Conservation (phyloP, 2,888 invertebrate genomes). For the Adineta ricciae region DNA sequence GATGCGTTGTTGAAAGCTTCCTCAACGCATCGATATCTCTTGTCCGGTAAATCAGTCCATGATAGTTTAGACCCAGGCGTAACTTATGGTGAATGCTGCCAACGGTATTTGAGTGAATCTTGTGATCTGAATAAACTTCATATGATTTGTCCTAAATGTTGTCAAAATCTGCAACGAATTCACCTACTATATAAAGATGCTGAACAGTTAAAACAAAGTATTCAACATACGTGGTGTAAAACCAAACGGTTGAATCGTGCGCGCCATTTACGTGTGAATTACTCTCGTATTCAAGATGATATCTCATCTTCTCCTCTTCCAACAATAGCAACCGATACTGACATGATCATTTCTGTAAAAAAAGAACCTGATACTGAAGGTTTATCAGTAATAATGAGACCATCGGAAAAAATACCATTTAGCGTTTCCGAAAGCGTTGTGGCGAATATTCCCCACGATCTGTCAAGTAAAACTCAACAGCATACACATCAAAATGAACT, state of each 20-base stretch:
- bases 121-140: neutral
- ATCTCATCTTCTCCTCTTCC: neutral
- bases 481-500: neutral
- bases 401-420: neutral
- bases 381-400: neutral
- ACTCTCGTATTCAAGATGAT: neutral
- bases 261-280: neutral
- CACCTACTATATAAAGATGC: neutral
- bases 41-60: neutral
- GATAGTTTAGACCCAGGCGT: neutral
- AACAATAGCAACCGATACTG: neutral
- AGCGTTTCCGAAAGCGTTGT: neutral
- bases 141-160: neutral
- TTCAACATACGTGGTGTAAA: neutral
- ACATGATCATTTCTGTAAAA: neutral
- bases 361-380: neutral
- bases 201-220: neutral
- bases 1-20: neutral
- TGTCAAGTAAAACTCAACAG: neutral
- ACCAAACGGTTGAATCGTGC: slow-evolving; percentile 8
- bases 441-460: neutral
- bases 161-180: neutral
- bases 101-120: neutral
- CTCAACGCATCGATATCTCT: neutral
- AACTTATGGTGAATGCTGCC: neutral